These are phyloP conservation scores for Cephus pygmeus DNA, from an alignment of 2,888 invertebrate species.

Conservation along the genomic window DNA sequence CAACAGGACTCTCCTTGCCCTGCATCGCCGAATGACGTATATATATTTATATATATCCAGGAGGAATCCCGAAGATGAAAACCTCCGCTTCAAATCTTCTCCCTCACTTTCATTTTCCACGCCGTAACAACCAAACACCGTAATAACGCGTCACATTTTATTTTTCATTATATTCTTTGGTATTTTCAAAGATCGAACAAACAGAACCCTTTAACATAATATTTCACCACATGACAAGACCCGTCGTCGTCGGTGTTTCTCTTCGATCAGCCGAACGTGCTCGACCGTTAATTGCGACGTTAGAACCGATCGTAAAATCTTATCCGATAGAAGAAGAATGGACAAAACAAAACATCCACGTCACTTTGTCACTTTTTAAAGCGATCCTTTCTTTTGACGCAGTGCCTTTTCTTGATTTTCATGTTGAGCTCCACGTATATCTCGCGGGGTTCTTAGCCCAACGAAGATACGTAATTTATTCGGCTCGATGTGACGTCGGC, in stretches of 20 bases:
- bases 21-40: conserved; percentile 48
- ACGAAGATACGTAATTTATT: not conserved
- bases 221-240: conserved; percentile 9
- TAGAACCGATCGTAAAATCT: not conserved
- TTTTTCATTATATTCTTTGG: not conserved
- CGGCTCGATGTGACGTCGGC: not conserved
- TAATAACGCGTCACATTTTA: not conserved
- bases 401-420: conserved; percentile 52
- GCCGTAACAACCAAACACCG: not conserved
- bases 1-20: conserved; percentile 60
- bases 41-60: conserved; percentile 1
- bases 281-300: not conserved
- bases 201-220: not conserved
- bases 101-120: conserved; percentile 18
- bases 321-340: not conserved
- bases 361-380: conserved; percentile 43
- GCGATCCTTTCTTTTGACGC: conserved; percentile 39
- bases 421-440: conserved; percentile 16
- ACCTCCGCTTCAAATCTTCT: conserved; percentile 4
- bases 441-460: not conserved
- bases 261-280: not conserved
- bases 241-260: conserved; percentile 7
- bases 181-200: not conserved
- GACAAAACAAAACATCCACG: not conserved
- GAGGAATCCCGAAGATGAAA: not conserved